phyloP scores from a whole-genome alignment of 2,797 vertebrate species.

The Taenioides sp. region DNA sequence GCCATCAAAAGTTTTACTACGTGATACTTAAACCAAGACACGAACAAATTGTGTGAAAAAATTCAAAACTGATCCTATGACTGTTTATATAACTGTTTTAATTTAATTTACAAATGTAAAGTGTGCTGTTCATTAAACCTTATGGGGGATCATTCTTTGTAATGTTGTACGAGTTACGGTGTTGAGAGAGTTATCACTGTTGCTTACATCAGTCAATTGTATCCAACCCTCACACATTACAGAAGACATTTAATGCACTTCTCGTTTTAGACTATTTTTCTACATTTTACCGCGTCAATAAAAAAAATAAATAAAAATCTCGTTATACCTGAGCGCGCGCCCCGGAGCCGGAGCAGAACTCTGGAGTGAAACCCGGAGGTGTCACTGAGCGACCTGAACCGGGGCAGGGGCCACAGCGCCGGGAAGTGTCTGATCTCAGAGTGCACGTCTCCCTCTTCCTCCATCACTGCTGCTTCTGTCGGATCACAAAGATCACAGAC shows the following conservation, averaged over 20 bases:
- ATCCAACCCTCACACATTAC: no score
- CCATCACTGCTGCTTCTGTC: slow-evolving; percentile 45
- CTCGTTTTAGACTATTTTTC: no score
- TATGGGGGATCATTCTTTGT: no score
- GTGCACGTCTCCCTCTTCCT: slow-evolving; percentile 52
- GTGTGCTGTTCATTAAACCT: no score
- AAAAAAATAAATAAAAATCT: no score
- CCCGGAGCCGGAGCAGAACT: slow-evolving; percentile 66
- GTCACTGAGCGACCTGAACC: slow-evolving; percentile 75
- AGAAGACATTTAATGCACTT: no score
- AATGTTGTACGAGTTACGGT: no score
- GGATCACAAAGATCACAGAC: not conserved
- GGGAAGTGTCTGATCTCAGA: slow-evolving; percentile 51
- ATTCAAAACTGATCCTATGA: not conserved
- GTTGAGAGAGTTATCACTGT: no score
- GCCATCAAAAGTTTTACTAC: not conserved
- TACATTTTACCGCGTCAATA: no score
- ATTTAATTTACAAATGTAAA: not conserved
- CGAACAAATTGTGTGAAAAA: not conserved
- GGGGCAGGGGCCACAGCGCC: slow-evolving; percentile 47
- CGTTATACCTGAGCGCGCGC: slow-evolving; percentile 76
- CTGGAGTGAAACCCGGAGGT: slow-evolving; percentile 70
- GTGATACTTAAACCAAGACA: no score
- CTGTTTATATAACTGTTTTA: not conserved
- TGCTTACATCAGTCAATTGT: no score